Evolutionary conservation across 30 jellyfish, hydroid and myxozoan genomes (phyloP).

Genomic region (Rhopilema esculentum): DNA sequence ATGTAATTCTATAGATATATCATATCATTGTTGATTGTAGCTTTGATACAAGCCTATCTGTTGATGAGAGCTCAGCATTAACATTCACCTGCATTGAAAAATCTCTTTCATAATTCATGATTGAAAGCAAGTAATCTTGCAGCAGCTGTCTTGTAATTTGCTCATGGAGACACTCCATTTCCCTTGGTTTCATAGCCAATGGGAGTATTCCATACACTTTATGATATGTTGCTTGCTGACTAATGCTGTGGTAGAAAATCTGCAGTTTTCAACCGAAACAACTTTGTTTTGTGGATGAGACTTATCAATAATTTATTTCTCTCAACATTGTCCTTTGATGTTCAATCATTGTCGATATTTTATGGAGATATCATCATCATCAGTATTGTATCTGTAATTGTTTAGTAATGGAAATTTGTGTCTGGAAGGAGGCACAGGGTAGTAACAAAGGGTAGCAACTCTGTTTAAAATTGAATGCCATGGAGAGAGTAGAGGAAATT

Average conservation of each 20-base stretch:
- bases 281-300: neutral
- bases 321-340: too few species aligned
- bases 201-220: neutral
- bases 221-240: neutral
- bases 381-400: neutral
- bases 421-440: neutral
- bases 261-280: neutral
- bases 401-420: neutral
- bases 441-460: too few species aligned
- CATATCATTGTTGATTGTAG: neutral
- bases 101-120: neutral
- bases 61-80: neutral
- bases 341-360: too few species aligned
- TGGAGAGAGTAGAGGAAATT: too few species aligned
- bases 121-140: neutral
- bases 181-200: neutral
- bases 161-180: neutral
- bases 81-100: neutral
- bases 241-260: neutral
- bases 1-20: too few species aligned
- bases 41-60: neutral
- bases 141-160: neutral
- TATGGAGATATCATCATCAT: neutral
- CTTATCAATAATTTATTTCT: neutral
- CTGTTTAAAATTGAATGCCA: too few species aligned